A percentile compares a stretch with the other conserved stretches of the same genome.
phyloP scores from a whole-genome alignment of 2,888 invertebrate species.

The Elysia crispata region DNA sequence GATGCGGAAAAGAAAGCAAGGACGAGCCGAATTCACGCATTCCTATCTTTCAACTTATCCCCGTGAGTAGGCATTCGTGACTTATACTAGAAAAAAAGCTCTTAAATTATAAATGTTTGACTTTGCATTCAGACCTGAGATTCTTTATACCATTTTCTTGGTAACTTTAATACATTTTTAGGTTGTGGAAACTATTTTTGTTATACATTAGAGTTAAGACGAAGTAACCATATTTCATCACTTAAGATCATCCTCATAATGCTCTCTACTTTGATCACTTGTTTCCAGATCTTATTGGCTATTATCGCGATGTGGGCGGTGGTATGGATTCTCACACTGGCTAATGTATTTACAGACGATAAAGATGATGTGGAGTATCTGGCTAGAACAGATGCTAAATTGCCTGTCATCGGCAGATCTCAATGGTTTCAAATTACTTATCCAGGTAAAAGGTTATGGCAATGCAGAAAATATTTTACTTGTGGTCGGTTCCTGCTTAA shows the following conservation, averaged over 20 bases:
- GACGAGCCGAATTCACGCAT: conserved; percentile 30
- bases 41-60: conserved; percentile 62
- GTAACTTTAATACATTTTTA: too few species aligned
- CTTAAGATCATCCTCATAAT: too few species aligned
- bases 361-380: conserved; percentile 80
- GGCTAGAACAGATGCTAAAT: conserved; percentile 86
- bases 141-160: too few species aligned
- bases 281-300: conserved; percentile 23
- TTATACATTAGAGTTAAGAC: too few species aligned
- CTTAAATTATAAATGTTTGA: too few species aligned
- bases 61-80: conserved; percentile 52
- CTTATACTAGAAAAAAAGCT: too few species aligned
- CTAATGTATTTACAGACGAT: conserved; percentile 78
- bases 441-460: conserved; percentile 85
- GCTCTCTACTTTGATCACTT: not conserved
- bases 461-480: too few species aligned
- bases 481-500: too few species aligned
- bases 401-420: conserved; percentile 84
- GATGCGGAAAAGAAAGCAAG: conserved; percentile 41
- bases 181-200: too few species aligned
- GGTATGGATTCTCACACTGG: conserved; percentile 84
- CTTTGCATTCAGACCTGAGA: too few species aligned
- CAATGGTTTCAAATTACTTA: conserved; percentile 90
- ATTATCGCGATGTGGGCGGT: conserved; percentile 87
- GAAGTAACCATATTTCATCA: too few species aligned